Conservation (phyloP, 2,797 vertebrate species). For the Melanitta fusca region DNA sequence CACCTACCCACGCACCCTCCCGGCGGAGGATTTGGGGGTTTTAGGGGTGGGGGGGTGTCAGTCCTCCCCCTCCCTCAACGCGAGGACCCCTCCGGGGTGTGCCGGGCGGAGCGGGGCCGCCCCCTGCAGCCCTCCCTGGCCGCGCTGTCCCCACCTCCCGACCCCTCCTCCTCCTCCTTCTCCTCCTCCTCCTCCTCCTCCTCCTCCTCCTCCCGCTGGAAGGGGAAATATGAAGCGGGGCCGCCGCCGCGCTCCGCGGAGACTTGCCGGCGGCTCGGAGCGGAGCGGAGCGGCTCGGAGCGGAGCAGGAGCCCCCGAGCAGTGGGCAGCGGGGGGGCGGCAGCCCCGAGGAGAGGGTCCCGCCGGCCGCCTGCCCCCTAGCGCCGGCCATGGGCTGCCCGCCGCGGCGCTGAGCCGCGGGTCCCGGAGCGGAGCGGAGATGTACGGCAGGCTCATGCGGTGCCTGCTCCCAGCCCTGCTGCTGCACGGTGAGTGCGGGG, state of each 20-base stretch:
- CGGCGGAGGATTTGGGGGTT: neutral
- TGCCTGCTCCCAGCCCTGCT: conserved; percentile 78
- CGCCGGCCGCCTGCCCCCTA: conserved; percentile 1
- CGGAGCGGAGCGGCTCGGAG: neutral
- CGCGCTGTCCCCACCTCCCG: conserved; percentile 12
- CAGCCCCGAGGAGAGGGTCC: neutral
- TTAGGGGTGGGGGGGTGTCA: neutral
- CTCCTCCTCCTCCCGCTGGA: conserved; percentile 20
- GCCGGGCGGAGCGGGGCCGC: neutral
- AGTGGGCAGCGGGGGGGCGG: neutral
- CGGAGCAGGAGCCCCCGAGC: neutral
- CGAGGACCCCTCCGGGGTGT: too few species aligned
- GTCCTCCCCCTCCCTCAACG: neutral
- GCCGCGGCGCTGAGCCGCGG: conserved; percentile 24
- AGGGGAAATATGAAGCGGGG: conserved; percentile 79
- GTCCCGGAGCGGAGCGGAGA: conserved; percentile 52
- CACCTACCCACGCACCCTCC: neutral
- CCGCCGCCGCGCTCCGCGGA: neutral
- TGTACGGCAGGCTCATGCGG: conserved; percentile 67
- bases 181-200: too few species aligned
- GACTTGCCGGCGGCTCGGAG: neutral
- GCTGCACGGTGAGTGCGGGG: conserved; percentile 79
- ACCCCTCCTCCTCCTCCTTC: neutral
- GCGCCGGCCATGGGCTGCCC: conserved; percentile 9
- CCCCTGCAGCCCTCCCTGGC: conserved; percentile 12